These are phyloP conservation scores for Diarsia dahlii DNA, from an alignment of 2,888 invertebrate genomes.

Conservation along the genomic window DNA sequence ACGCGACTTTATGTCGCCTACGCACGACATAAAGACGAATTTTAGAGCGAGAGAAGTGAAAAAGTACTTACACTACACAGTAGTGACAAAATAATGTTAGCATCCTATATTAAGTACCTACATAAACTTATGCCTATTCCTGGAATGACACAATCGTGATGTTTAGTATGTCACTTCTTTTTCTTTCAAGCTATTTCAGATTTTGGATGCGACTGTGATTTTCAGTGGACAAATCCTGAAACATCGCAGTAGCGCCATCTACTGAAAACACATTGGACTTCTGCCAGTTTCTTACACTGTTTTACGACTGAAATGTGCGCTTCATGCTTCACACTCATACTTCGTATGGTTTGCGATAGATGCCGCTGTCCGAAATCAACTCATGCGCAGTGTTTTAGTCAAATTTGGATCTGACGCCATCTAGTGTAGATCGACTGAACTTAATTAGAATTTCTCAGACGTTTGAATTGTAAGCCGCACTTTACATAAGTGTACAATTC, in stretches of 20 bases:
- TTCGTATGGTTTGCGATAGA: slow-evolving; percentile 47
- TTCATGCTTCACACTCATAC: slow-evolving; percentile 4
- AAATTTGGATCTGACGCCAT: slow-evolving; percentile 5
- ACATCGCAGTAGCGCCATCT: slow-evolving; percentile 53
- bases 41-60: too few species aligned
- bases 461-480: background rate
- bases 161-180: background rate
- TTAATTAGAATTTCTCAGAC: background rate
- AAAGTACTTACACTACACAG: too few species aligned
- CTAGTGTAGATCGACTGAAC: slow-evolving; percentile 25
- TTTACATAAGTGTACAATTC: background rate
- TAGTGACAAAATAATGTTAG: too few species aligned
- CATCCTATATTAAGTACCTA: too few species aligned
- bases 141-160: background rate
- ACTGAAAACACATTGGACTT: slow-evolving; percentile 31
- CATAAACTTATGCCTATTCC: background rate
- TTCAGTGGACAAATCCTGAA: background rate
- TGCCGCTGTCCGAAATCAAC: slow-evolving; percentile 51
- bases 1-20: too few species aligned
- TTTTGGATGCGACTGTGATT: background rate
- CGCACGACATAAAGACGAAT: too few species aligned
- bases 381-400: slow-evolving; percentile 19
- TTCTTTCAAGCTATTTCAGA: background rate
- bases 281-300: slow-evolving; percentile 32
- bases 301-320: slow-evolving; percentile 30